Evolutionary conservation across 2,113 vertebrate genomes (phyloP).

Genomic region (Aramus guarauna): DNA sequence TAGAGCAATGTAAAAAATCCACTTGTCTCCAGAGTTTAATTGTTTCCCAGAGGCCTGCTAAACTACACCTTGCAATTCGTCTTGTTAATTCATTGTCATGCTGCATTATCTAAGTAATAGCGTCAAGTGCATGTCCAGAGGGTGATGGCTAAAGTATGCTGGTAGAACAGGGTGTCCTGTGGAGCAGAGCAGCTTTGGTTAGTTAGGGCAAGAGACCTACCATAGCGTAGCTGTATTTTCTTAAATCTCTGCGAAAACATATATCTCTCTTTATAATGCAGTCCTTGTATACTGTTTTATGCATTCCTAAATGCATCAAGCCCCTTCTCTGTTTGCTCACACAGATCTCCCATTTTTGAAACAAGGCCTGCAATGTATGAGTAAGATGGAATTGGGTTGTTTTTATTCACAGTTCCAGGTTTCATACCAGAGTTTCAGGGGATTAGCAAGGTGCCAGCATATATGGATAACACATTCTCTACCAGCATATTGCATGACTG

Average conservation of each 20-base stretch:
- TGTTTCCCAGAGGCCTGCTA: not conserved
- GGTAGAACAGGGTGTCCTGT: not conserved
- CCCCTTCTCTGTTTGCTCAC: not conserved
- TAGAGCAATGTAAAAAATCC: not conserved
- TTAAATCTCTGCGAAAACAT: not conserved
- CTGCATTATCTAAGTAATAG: not conserved
- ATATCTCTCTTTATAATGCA: not conserved
- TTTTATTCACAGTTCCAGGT: not conserved
- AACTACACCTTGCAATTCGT: not conserved
- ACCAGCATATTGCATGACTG: not conserved
- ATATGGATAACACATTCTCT: not conserved
- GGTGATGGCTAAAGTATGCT: not conserved
- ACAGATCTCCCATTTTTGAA: not conserved
- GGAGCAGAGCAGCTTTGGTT: not conserved
- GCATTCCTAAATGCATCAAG: not conserved
- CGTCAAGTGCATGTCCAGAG: not conserved
- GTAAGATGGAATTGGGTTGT: not conserved
- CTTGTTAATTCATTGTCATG: not conserved
- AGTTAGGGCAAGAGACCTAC: not conserved
- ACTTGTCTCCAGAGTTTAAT: not conserved
- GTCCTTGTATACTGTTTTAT: not conserved
- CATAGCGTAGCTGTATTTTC: not conserved
- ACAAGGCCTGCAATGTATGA: not conserved
- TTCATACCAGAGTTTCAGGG: not conserved
- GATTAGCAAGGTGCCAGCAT: not conserved